These are phyloP conservation scores for Lampris megalopsis DNA, from an alignment of 2,113 vertebrate genomes.

Conservation along the genomic window DNA sequence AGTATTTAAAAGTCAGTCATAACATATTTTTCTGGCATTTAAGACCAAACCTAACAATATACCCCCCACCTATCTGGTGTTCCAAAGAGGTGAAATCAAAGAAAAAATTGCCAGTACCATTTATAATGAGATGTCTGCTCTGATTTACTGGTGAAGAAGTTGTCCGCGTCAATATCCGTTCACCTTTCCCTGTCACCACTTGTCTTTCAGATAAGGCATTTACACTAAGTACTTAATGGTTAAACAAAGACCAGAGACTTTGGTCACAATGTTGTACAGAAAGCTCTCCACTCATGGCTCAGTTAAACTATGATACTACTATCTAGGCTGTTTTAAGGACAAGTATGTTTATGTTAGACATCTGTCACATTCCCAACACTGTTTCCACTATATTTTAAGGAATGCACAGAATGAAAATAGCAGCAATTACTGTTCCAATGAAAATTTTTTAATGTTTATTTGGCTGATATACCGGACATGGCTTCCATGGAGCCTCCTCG, in stretches of 20 bases:
- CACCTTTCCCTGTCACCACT: background rate
- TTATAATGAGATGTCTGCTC: background rate
- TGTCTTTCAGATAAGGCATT: conserved; percentile 49
- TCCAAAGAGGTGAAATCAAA: background rate
- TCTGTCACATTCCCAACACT: no score
- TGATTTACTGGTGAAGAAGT: background rate
- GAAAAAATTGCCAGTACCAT: no score
- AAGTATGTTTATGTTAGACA: no score
- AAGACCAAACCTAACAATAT: no score
- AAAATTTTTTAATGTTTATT: background rate
- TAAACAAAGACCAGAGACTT: conserved; percentile 18
- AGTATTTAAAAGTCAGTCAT: no score
- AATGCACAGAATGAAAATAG: background rate
- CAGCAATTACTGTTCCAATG: background rate
- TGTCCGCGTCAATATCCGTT: no score
- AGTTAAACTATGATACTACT: background rate
- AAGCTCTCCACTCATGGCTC: conserved; percentile 1
- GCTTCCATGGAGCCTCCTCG: no score
- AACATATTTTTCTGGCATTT: no score
- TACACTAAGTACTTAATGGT: conserved; percentile 32
- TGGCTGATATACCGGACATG: no score
- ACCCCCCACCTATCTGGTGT: background rate
- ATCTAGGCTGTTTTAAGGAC: conserved; percentile 19
- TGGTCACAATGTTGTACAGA: background rate
- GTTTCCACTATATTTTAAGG: conserved; percentile 7